Evolutionary conservation across 2,113 vertebrate genomes (phyloP).

Genomic region (Oncorhynchus tshawytscha): DNA sequence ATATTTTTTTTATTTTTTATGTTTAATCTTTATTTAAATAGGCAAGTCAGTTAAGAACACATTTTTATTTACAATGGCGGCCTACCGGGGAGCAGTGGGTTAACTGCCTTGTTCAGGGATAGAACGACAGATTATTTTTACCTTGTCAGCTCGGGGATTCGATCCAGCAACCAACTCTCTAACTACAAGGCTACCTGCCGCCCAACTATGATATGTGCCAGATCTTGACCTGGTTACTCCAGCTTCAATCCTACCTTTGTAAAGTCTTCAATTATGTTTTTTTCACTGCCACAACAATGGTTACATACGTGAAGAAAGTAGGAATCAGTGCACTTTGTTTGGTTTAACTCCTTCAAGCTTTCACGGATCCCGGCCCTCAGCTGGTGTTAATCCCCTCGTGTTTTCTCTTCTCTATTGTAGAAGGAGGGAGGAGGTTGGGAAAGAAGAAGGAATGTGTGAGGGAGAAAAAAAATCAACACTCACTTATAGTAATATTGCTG

Average conservation of each 20-base stretch:
- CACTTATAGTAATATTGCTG: slow-evolving; percentile 30
- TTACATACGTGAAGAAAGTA: slow-evolving; percentile 49
- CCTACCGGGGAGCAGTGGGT: no score
- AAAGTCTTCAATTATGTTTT: background rate
- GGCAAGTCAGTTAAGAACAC: no score
- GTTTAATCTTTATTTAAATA: no score
- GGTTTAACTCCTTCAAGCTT: slow-evolving; percentile 40
- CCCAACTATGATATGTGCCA: slow-evolving; percentile 32
- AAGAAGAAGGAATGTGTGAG: background rate
- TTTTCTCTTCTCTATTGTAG: background rate
- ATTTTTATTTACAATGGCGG: no score
- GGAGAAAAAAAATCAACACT: slow-evolving; percentile 38
- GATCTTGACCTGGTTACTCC: slow-evolving; percentile 51
- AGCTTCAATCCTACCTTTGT: slow-evolving; percentile 48
- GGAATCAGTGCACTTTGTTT: slow-evolving; percentile 45
- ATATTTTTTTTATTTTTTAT: no score
- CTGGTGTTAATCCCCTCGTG: slow-evolving; percentile 30
- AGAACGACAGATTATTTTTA: no score
- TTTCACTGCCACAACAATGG: slow-evolving; percentile 53
- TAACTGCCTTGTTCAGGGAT: no score
- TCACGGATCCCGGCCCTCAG: slow-evolving; percentile 17
- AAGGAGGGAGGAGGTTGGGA: background rate
- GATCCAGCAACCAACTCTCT: no score
- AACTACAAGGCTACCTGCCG: no score
- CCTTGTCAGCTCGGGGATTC: no score